These are phyloP conservation scores for Tinamus major DNA, from an alignment of 2,797 vertebrate species.

Conservation along the genomic window DNA sequence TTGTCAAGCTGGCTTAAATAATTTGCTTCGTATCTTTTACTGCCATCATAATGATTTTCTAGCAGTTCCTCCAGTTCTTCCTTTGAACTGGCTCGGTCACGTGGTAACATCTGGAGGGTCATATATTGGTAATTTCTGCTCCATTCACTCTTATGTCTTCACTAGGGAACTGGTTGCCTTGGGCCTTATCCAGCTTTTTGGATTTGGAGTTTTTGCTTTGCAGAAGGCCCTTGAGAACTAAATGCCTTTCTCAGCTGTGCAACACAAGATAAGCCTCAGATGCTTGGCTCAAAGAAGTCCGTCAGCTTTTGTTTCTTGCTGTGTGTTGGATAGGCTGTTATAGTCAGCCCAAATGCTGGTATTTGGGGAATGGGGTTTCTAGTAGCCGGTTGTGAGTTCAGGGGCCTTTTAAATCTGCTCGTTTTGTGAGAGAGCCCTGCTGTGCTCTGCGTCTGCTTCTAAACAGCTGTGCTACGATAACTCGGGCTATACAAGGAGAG, in stretches of 20 bases:
- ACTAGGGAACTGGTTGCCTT: neutral
- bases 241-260: neutral
- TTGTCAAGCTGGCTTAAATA: neutral
- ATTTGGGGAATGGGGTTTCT: neutral
- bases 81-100: neutral
- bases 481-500: neutral
- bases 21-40: neutral
- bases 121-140: neutral
- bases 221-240: neutral
- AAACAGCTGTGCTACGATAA: neutral
- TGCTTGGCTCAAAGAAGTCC: neutral
- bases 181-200: neutral
- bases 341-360: neutral
- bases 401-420: neutral
- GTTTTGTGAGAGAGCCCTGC: neutral
- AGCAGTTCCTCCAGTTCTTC: neutral
- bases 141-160: neutral
- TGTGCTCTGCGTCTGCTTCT: neutral
- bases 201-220: neutral
- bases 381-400: neutral
- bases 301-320: neutral
- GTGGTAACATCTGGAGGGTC: neutral
- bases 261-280: neutral
- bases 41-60: neutral
- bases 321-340: neutral